These are phyloP conservation scores for Neogobius melanostomus DNA, from an alignment of 2,113 vertebrate genomes.

Conservation along the genomic window DNA sequence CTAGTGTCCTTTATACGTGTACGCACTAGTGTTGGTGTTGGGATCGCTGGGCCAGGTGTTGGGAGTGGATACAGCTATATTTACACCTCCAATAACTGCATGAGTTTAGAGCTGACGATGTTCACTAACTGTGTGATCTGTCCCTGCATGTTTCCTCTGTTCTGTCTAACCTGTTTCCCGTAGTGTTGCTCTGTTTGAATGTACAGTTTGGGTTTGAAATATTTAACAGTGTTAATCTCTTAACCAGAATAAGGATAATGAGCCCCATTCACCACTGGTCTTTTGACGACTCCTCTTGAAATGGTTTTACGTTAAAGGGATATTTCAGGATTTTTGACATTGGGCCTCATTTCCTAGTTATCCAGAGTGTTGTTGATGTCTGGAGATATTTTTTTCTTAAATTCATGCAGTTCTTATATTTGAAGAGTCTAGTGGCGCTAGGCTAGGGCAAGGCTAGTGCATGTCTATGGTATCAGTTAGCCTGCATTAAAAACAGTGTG, in stretches of 20 bases:
- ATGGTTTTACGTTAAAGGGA: not conserved
- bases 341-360: too few species aligned
- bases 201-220: not conserved
- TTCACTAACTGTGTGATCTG: not conserved
- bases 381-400: too few species aligned
- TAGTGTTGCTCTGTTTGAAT: constrained; percentile 4
- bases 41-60: constrained; percentile 59
- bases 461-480: too few species aligned
- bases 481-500: too few species aligned
- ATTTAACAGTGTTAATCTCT: not conserved
- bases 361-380: too few species aligned
- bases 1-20: constrained; percentile 57
- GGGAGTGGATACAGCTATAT: constrained; percentile 78
- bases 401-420: too few species aligned
- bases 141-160: constrained; percentile 42
- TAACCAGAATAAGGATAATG: not conserved
- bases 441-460: too few species aligned
- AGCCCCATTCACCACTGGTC: constrained; percentile 6
- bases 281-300: not conserved
- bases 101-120: constrained; percentile 34
- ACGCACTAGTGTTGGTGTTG: constrained; percentile 33
- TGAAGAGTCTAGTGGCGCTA: too few species aligned
- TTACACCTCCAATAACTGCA: constrained; percentile 62
- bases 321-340: too few species aligned
- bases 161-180: constrained; percentile 25